phyloP scores from a whole-genome alignment of 2,888 invertebrate species.

The Euplagia quadripunctaria region DNA sequence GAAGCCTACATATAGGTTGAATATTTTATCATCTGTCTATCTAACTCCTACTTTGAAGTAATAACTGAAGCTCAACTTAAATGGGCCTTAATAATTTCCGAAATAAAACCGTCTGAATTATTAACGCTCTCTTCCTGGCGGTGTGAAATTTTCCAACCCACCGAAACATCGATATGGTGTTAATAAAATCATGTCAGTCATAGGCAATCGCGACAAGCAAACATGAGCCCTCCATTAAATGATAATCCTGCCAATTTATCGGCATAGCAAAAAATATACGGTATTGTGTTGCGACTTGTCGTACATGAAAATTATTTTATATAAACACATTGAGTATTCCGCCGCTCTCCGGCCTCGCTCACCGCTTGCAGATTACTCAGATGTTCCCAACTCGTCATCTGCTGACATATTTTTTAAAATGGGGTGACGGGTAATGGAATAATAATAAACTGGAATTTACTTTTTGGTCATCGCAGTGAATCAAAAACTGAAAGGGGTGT shows the following conservation, averaged over 20 bases:
- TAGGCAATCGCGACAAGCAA: conserved; percentile 83
- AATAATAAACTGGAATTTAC: conserved; percentile 87
- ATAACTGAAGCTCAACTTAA: conserved; percentile 75
- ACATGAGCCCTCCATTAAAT: conserved; percentile 88
- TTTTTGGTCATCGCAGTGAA: conserved; percentile 85
- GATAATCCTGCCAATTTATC: conserved; percentile 87
- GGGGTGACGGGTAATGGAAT: conserved; percentile 85
- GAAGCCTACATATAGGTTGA: conserved; percentile 69
- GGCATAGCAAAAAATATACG: conserved; percentile 83
- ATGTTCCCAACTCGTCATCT: conserved; percentile 81
- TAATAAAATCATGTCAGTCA: conserved; percentile 86
- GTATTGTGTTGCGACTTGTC: conserved; percentile 85
- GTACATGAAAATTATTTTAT: conserved; percentile 87
- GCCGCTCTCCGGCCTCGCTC: conserved; percentile 68
- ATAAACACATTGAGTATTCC: conserved; percentile 86
- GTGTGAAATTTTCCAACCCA: conserved; percentile 69
- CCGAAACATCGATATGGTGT: conserved; percentile 76
- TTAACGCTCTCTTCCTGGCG: conserved; percentile 65
- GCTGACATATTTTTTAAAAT: conserved; percentile 87
- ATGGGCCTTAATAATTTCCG: conserved; percentile 71
- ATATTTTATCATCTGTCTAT: conserved; percentile 75
- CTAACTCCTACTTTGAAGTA: conserved; percentile 74
- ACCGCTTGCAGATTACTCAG: conserved; percentile 73
- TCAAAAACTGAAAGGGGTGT: conserved; percentile 86
- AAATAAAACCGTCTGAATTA: conserved; percentile 75